A percentile compares a stretch with the other conserved stretches of the same genome.
phyloP scores from a whole-genome alignment of 2,113 vertebrate species.

The Glaucidium brasilianum region DNA sequence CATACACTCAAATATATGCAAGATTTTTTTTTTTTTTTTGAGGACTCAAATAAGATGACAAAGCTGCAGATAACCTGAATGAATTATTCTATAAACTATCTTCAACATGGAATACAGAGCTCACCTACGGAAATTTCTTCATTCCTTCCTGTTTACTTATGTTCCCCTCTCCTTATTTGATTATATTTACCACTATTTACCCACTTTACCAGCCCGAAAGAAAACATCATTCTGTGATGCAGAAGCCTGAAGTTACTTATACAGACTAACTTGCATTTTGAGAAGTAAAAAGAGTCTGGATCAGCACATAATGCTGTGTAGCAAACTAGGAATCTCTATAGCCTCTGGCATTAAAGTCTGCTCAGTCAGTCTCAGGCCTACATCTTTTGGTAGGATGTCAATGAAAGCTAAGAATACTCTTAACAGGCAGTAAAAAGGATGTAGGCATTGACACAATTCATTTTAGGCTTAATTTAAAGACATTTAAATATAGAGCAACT shows the following conservation, averaged over 20 bases:
- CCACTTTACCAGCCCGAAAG: background rate
- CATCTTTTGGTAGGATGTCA: background rate
- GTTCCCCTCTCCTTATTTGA: background rate
- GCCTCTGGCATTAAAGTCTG: background rate
- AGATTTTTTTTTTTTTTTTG: background rate
- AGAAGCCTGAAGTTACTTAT: background rate
- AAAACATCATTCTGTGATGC: rapidly evolving
- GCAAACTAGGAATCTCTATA: background rate
- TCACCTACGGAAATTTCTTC: background rate
- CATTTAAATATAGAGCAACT: background rate
- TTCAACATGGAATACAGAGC: background rate
- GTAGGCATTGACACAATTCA: background rate
- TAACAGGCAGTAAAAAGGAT: background rate
- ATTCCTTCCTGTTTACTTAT: background rate
- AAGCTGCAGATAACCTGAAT: background rate
- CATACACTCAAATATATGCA: background rate
- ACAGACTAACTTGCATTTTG: background rate
- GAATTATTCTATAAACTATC: background rate
- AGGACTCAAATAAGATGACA: background rate
- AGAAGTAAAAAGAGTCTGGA: background rate
- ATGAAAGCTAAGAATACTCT: background rate
- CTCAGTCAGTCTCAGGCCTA: background rate
- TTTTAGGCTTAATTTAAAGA: background rate
- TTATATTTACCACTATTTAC: background rate
- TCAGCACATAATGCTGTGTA: background rate